phyloP scores from a whole-genome alignment of 2,888 invertebrate genomes.

The Xylota segnis region DNA sequence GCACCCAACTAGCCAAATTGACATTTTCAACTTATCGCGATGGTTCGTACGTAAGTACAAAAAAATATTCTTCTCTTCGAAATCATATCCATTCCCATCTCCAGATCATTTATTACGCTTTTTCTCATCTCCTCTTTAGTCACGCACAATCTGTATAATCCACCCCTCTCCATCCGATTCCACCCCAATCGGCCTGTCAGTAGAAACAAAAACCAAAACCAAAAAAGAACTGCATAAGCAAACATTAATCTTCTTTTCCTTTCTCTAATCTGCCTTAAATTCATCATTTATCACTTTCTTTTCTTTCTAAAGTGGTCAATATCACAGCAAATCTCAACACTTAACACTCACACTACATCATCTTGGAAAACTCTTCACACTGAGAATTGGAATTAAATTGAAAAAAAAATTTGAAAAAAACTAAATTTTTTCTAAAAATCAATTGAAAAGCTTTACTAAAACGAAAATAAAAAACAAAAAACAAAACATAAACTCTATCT shows the following conservation, averaged over 20 bases:
- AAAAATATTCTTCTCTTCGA: background rate
- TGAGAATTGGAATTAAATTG: constrained; percentile 66
- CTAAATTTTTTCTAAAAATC: constrained; percentile 46
- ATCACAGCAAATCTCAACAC: constrained; percentile 75
- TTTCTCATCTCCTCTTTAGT: constrained; percentile 40
- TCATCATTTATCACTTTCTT: constrained; percentile 74
- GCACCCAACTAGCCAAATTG: constrained; percentile 3
- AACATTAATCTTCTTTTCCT: constrained; percentile 67
- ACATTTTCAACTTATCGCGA: constrained; percentile 1
- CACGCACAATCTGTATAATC: constrained; percentile 51
- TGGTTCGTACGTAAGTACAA: constrained; percentile 15
- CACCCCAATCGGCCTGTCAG: constrained; percentile 36
- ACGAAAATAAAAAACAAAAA: constrained; percentile 21
- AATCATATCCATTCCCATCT: constrained; percentile 41
- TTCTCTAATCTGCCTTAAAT: constrained; percentile 49
- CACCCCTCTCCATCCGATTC: constrained; percentile 5
- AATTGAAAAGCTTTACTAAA: constrained; percentile 72
- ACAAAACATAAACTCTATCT: constrained; percentile 39
- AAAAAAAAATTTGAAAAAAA: constrained; percentile 19
- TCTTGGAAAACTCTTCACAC: constrained; percentile 70
- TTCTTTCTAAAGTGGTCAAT: constrained; percentile 75
- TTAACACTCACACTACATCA: constrained; percentile 75
- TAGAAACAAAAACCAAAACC: constrained; percentile 32
- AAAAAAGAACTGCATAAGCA: constrained; percentile 19
- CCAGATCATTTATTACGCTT: constrained; percentile 42